Percentiles rank a stretch among this genome's conserved stretches.
phyloP scores from a whole-genome alignment of 2,797 vertebrate species.

The Onychomys leucogaster region DNA sequence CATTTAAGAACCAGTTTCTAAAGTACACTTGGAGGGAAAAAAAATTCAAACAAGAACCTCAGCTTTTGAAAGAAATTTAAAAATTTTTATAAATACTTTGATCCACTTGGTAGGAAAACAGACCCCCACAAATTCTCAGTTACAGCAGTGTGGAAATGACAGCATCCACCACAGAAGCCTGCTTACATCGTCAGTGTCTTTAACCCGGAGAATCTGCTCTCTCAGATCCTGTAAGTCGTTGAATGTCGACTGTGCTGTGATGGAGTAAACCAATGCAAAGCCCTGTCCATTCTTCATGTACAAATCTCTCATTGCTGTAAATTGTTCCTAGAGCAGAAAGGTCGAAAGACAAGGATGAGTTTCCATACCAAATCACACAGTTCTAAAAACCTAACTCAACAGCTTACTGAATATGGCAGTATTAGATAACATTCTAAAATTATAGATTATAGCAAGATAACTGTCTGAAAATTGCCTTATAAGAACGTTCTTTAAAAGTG shows the following conservation, averaged over 20 bases:
- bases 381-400: constrained; percentile 59
- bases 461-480: background rate
- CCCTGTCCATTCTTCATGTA: constrained; percentile 99
- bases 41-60: constrained; percentile 15
- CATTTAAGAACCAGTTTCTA: background rate
- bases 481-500: background rate
- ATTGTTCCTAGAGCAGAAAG: constrained; percentile 92
- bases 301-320: constrained; percentile 97
- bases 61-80: background rate
- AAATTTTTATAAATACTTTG: background rate
- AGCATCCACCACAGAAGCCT: background rate
- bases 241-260: constrained; percentile 98
- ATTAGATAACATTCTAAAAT: constrained; percentile 48
- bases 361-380: constrained; percentile 52
- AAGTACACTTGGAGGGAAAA: background rate
- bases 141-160: background rate
- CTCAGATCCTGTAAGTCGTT: constrained; percentile 96
- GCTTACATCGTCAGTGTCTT: constrained; percentile 95
- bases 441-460: constrained; percentile 6
- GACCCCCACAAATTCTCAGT: background rate
- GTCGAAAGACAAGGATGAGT: constrained; percentile 42
- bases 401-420: background rate
- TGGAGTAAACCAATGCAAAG: constrained; percentile 97
- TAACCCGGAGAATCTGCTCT: constrained; percentile 97
- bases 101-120: background rate